phyloP scores from a whole-genome alignment of 2,797 vertebrate species.

The Borostomias antarcticus region DNA sequence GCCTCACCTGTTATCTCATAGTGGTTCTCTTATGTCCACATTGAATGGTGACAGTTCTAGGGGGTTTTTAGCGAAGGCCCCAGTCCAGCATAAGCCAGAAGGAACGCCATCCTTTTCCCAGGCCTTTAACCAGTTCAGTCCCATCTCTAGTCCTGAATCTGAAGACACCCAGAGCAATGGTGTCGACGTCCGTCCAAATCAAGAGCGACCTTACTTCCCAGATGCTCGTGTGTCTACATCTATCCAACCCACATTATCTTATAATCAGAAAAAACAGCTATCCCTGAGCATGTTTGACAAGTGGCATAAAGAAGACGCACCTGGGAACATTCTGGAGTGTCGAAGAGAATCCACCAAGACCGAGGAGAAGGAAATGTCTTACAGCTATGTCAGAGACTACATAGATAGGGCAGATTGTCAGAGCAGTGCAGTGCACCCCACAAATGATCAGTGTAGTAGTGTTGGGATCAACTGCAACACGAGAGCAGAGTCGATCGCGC shows the following conservation, averaged over 20 bases:
- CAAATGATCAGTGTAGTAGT: conserved; percentile 66
- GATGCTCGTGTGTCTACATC: conserved; percentile 73
- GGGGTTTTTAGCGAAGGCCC: conserved; percentile 78
- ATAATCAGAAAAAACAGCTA: conserved; percentile 64
- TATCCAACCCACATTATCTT: conserved; percentile 73
- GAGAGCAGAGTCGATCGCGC: conserved; percentile 52
- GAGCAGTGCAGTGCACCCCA: conserved; percentile 62
- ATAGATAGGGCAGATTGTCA: conserved; percentile 65
- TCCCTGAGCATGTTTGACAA: conserved; percentile 85
- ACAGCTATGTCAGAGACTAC: conserved; percentile 62
- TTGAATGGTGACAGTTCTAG: conserved; percentile 86
- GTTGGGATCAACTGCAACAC: conserved; percentile 69
- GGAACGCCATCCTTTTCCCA: conserved; percentile 82
- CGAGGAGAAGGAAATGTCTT: conserved; percentile 63
- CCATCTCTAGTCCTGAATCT: conserved; percentile 89
- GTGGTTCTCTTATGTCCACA: conserved; percentile 78
- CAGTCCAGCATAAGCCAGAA: conserved; percentile 76
- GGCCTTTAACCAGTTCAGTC: conserved; percentile 88
- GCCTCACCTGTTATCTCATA: conserved; percentile 63
- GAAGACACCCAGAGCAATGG: conserved; percentile 78
- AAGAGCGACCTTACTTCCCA: conserved; percentile 79
- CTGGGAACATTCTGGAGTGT: conserved; percentile 51
- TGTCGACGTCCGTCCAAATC: conserved; percentile 75
- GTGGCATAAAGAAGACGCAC: conserved; percentile 78
- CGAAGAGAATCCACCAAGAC: conserved; percentile 52